Percentiles rank a stretch among this genome's conserved stretches.
Conservation (phyloP, 2,797 vertebrate genomes). For the Gila robusta region DNA sequence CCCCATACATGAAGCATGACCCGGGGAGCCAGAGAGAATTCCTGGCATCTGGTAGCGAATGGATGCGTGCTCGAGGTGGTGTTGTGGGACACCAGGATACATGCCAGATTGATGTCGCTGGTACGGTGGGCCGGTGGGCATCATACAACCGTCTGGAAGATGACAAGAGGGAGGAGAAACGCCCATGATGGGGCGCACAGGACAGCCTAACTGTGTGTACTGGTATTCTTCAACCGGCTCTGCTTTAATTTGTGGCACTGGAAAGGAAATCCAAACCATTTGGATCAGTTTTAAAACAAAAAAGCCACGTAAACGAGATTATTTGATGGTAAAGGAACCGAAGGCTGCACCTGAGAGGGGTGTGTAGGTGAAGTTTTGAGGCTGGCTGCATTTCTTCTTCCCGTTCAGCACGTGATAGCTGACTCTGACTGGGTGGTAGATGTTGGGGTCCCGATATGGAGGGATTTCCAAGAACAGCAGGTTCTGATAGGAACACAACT, state of each 20-base stretch:
- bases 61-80: conserved; percentile 77
- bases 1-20: conserved; percentile 77
- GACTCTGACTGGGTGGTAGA: conserved; percentile 86
- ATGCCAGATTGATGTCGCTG: conserved; percentile 81
- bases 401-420: conserved; percentile 95
- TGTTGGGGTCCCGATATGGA: conserved; percentile 87
- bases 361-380: conserved; percentile 92
- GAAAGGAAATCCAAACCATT: conserved; percentile 54
- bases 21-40: conserved; percentile 78
- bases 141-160: conserved; percentile 36
- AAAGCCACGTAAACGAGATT: neutral
- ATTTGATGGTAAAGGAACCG: neutral
- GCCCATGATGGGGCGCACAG: conserved; percentile 79
- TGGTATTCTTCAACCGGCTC: conserved; percentile 92
- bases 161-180: conserved; percentile 85
- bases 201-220: conserved; percentile 80
- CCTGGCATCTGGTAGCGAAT: conserved; percentile 67
- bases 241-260: conserved; percentile 90
- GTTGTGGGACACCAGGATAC: conserved; percentile 80
- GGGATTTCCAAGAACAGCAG: conserved; percentile 94
- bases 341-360: conserved; percentile 66
- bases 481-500: conserved; percentile 77
- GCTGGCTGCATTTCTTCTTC: conserved; percentile 93
- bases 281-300: neutral
- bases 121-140: conserved; percentile 15